Evolutionary conservation across 2,888 invertebrate species (phyloP).

Genomic region (Coenonympha glycerion): DNA sequence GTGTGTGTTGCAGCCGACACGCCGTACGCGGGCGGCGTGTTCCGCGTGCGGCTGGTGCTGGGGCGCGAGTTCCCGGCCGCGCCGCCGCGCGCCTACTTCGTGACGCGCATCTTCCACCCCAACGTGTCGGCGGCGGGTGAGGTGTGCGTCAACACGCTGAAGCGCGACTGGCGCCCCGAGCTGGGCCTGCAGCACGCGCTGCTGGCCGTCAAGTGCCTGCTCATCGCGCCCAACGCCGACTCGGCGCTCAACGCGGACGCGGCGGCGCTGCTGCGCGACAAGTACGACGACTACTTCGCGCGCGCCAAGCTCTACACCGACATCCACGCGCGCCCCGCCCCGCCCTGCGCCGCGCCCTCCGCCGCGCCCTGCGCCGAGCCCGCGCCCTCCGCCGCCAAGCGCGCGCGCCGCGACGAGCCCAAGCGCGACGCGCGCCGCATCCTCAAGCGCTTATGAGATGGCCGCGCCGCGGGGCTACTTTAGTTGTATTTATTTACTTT

Average conservation of each 20-base stretch:
- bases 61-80: constrained; percentile 94
- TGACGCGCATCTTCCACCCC: constrained; percentile 97
- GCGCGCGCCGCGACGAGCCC: constrained; percentile 82
- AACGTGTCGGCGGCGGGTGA: constrained; percentile 96
- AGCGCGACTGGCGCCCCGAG: constrained; percentile 97
- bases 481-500: constrained; percentile 32
- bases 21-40: constrained; percentile 91
- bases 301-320: constrained; percentile 66
- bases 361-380: constrained; percentile 6
- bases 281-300: constrained; percentile 91
- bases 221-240: constrained; percentile 98
- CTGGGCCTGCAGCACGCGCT: constrained; percentile 96
- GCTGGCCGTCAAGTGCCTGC: constrained; percentile 91
- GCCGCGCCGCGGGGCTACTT: constrained; percentile 1
- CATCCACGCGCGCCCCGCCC: constrained; percentile 62
- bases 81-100: constrained; percentile 94
- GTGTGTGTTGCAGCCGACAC: constrained; percentile 82
- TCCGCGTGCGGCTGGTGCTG: constrained; percentile 91
- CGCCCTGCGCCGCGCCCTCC: constrained; percentile 39
- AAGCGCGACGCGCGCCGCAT: constrained; percentile 47
- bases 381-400: constrained; percentile 81
- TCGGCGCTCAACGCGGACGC: constrained; percentile 98
- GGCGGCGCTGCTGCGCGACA: constrained; percentile 92
- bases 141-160: constrained; percentile 97
- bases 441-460: constrained; percentile 51